Conservation (phyloP, 2,797 vertebrate genomes). For the Phoxinus dragarum region DNA sequence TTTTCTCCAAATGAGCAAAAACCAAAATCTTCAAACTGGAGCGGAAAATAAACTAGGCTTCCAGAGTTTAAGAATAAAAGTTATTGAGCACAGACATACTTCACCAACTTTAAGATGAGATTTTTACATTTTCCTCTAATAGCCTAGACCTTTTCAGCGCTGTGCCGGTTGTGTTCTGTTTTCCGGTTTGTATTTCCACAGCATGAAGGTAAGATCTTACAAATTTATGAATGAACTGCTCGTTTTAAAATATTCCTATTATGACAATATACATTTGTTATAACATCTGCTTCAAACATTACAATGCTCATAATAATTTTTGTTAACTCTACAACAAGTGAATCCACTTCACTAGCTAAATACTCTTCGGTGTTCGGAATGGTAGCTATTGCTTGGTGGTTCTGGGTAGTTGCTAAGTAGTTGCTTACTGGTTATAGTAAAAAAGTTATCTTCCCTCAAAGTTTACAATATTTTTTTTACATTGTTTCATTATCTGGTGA, state of each 20-base stretch:
- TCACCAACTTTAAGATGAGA: background rate
- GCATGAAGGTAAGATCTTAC: background rate
- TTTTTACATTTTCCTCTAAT: background rate
- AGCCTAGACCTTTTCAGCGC: background rate
- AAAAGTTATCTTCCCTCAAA: background rate
- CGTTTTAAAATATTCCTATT: background rate
- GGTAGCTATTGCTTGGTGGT: background rate
- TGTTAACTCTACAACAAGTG: background rate
- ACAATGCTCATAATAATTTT: background rate
- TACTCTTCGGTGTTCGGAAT: background rate
- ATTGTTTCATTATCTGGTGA: background rate
- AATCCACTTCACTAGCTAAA: background rate
- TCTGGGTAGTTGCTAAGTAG: background rate
- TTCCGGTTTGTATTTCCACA: background rate
- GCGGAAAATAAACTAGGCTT: slow-evolving; percentile 31
- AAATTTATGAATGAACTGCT: background rate
- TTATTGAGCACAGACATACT: background rate
- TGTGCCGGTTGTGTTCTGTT: background rate
- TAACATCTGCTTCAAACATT: background rate
- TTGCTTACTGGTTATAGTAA: background rate
- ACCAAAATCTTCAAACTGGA: slow-evolving; percentile 23
- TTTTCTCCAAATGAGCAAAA: slow-evolving; percentile 38
- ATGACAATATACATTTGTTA: background rate
- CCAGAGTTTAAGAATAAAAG: background rate
- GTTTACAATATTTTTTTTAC: background rate